Evolutionary conservation across 2,888 invertebrate species (phyloP).

Genomic region (Brenthis hecate): DNA sequence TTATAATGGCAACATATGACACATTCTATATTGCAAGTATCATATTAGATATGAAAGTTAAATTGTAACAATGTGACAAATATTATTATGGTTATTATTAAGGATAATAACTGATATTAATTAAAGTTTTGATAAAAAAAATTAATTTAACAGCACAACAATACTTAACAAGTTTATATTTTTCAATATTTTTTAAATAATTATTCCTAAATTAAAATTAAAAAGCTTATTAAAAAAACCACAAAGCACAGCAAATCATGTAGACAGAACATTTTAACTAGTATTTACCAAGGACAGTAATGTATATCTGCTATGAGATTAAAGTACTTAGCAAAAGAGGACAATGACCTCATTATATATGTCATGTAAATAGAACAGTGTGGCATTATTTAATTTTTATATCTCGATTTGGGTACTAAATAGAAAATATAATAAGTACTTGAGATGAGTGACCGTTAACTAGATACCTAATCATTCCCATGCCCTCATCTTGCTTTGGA

Average conservation of each 20-base stretch:
- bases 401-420: neutral
- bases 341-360: conserved; percentile 60
- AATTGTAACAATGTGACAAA: neutral
- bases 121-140: neutral
- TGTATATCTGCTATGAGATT: conserved; percentile 22
- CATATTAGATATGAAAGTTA: neutral
- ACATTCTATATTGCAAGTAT: conserved; percentile 2
- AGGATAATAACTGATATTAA: neutral
- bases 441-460: conserved; percentile 9
- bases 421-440: neutral
- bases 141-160: too few relatives aligned
- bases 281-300: conserved; percentile 6
- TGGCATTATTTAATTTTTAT: conserved; percentile 5
- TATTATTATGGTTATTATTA: neutral
- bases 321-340: conserved; percentile 45
- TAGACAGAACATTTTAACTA: conserved; percentile 9
- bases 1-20: neutral
- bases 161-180: too few relatives aligned
- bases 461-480: conserved; percentile 39
- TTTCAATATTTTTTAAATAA: too few relatives aligned
- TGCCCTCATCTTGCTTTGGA: conserved; percentile 44
- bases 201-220: neutral
- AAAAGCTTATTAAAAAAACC: neutral
- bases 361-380: conserved; percentile 55
- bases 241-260: conserved; percentile 16